Conservation (phyloP, 2,113 vertebrate genomes). For the Donacobius atricapilla region DNA sequence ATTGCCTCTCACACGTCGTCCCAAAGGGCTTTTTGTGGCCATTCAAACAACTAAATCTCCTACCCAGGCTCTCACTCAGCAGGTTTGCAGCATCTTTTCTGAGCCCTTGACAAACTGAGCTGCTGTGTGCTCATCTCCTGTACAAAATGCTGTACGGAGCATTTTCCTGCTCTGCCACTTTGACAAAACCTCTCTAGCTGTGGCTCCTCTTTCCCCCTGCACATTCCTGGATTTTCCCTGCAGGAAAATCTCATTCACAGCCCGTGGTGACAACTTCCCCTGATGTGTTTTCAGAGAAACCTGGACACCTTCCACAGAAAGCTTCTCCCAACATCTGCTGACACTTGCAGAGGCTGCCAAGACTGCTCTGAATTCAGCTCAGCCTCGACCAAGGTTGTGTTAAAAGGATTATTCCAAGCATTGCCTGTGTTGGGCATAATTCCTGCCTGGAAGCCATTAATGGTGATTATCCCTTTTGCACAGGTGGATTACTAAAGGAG, state of each 20-base stretch:
- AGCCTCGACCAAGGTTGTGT: background rate
- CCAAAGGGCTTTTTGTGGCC: background rate
- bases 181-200: background rate
- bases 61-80: background rate
- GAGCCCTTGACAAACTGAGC: background rate
- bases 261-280: background rate
- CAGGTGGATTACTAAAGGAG: background rate
- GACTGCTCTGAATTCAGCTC: background rate
- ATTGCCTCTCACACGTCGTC: background rate
- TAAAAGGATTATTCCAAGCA: background rate
- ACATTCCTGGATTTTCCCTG: background rate
- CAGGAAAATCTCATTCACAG: background rate
- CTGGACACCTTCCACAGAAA: background rate
- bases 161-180: background rate
- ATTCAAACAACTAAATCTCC: background rate
- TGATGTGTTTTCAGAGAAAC: background rate
- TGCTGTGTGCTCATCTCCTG: background rate
- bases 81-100: background rate
- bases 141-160: background rate
- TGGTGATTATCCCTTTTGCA: background rate
- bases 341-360: background rate
- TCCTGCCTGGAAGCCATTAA: background rate
- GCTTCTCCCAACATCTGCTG: background rate
- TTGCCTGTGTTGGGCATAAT: background rate
- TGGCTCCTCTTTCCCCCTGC: background rate